These are phyloP conservation scores for Novumbra hubbsi DNA, from an alignment of 2,797 vertebrate genomes.

Conservation along the genomic window DNA sequence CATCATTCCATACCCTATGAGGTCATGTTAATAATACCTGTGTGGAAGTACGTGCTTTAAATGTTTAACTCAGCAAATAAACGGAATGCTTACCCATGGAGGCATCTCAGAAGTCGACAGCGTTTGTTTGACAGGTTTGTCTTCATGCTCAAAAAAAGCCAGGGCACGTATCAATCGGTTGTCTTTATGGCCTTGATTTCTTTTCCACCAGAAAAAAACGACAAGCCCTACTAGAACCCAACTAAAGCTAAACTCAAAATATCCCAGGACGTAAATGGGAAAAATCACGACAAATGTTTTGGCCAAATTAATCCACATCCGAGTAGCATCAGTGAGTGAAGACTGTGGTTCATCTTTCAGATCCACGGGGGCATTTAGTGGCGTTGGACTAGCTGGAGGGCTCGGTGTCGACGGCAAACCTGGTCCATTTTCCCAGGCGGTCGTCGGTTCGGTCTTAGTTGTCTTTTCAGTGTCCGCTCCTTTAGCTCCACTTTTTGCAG, in stretches of 20 bases:
- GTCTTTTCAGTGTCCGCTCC: constrained; percentile 39
- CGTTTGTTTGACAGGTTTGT: constrained; percentile 68
- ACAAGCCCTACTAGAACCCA: constrained; percentile 90
- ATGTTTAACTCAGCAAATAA: not conserved
- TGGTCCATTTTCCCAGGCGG: constrained; percentile 35
- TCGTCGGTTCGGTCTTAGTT: constrained; percentile 26
- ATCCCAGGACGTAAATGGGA: constrained; percentile 90
- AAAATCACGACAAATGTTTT: constrained; percentile 88
- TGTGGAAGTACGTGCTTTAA: not conserved
- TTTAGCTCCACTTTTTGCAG: constrained; percentile 23
- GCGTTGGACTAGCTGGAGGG: constrained; percentile 5
- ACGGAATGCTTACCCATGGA: constrained; percentile 83
- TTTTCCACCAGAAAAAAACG: constrained; percentile 82
- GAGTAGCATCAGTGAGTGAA: constrained; percentile 69
- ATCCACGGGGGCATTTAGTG: constrained; percentile 31
- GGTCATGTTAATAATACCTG: not conserved
- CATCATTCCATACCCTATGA: no score
- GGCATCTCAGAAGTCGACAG: constrained; percentile 84
- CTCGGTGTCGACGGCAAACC: constrained; percentile 10
- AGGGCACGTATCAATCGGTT: constrained; percentile 80
- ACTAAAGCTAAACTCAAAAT: constrained; percentile 94
- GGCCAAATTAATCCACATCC: constrained; percentile 85
- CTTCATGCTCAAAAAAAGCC: constrained; percentile 87
- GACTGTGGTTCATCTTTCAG: constrained; percentile 60
- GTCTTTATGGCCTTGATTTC: constrained; percentile 72